These are phyloP conservation scores for Allophyes oxyacanthae DNA, from an alignment of 2,888 invertebrate species.

Conservation along the genomic window DNA sequence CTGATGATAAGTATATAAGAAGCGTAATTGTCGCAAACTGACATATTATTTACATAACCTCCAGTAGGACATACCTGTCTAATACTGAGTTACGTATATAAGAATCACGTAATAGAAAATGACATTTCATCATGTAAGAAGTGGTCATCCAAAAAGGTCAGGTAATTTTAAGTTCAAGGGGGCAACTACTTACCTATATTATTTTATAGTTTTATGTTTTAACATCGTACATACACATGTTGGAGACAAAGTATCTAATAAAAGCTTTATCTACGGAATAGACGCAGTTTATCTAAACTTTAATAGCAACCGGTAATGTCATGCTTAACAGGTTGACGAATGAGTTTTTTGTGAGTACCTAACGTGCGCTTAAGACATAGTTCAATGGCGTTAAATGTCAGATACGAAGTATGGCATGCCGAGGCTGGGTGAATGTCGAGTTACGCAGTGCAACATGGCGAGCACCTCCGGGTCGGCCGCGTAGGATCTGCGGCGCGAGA, in stretches of 20 bases:
- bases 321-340: slow-evolving; percentile 33
- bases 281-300: slow-evolving; percentile 5
- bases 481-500: slow-evolving; percentile 25
- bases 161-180: slow-evolving; percentile 64
- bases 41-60: slow-evolving; percentile 55
- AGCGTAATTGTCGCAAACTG: slow-evolving; percentile 43
- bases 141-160: slow-evolving; percentile 56
- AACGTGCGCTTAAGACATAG: slow-evolving; percentile 50
- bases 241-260: neutral
- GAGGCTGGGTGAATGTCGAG: slow-evolving; percentile 69
- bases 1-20: slow-evolving; percentile 13
- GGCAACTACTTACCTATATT: slow-evolving; percentile 40
- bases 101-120: slow-evolving; percentile 57
- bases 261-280: slow-evolving; percentile 6
- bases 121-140: slow-evolving; percentile 53
- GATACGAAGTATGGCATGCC: slow-evolving; percentile 60
- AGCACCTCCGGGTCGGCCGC: slow-evolving; percentile 50
- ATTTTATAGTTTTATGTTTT: neutral
- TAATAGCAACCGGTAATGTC: slow-evolving; percentile 5
- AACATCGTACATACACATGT: neutral
- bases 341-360: slow-evolving; percentile 33
- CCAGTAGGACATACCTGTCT: slow-evolving; percentile 41
- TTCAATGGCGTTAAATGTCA: slow-evolving; percentile 75
- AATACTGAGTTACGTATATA: slow-evolving; percentile 53
- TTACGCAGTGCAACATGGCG: slow-evolving; percentile 42